Conservation (phyloP, 2,888 invertebrate species). For the Kryphioiulus occultus region DNA sequence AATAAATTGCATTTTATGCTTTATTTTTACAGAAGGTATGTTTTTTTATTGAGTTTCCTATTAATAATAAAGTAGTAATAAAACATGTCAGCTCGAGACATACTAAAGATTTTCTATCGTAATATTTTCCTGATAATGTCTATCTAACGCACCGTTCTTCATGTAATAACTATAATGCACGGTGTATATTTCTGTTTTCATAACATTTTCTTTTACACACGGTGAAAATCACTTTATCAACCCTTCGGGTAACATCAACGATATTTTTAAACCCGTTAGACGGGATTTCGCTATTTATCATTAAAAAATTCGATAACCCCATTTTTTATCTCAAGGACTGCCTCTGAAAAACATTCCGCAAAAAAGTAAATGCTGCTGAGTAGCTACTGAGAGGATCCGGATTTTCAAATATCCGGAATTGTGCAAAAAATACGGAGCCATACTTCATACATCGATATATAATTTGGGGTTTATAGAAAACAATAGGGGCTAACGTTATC, state of each 20-base stretch:
- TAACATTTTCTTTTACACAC: not conserved
- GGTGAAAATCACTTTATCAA: not conserved
- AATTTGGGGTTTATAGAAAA: not conserved
- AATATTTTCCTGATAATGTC: no score
- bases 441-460: not conserved
- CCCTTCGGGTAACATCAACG: not conserved
- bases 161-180: not conserved
- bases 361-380: not conserved
- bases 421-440: not conserved
- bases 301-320: not conserved
- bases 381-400: not conserved
- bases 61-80: no score
- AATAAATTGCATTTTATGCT: no score
- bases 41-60: no score
- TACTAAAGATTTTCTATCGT: no score
- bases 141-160: no score
- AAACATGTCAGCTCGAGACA: no score
- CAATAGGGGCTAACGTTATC: not conserved
- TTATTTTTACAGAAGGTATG: no score
- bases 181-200: not conserved
- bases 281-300: not conserved
- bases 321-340: constrained; percentile 34
- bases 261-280: not conserved
- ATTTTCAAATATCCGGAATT: constrained; percentile 25
- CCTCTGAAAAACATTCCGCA: not conserved